A percentile compares a stretch with the other conserved stretches of the same genome.
phyloP scores from a whole-genome alignment of 2,888 invertebrate species.

The Axea sp. region DNA sequence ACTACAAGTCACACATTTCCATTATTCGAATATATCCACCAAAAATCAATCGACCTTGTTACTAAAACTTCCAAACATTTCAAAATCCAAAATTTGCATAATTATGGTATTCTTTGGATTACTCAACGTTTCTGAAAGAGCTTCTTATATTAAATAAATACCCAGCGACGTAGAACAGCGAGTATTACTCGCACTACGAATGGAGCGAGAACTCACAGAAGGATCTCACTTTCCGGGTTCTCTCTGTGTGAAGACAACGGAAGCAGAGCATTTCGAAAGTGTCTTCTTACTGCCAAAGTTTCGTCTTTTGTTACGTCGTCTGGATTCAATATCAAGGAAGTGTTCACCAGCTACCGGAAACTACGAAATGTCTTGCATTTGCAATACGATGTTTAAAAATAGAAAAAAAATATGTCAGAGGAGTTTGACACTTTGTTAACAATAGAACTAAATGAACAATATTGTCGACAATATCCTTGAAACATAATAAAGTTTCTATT shows the following conservation, averaged over 20 bases:
- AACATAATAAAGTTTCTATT: too few species aligned
- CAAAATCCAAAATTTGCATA: slow-evolving; percentile 15
- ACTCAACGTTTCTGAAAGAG: slow-evolving; percentile 14
- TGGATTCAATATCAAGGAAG: slow-evolving; percentile 49
- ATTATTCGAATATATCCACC: too few species aligned
- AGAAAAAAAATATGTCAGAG: slow-evolving; percentile 25
- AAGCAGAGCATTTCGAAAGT: slow-evolving; percentile 33
- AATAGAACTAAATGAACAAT: slow-evolving; percentile 17
- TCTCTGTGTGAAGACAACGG: slow-evolving; percentile 41
- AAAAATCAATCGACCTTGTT: slow-evolving; percentile 3
- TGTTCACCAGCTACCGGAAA: slow-evolving; percentile 39
- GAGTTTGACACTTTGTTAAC: slow-evolving; percentile 32
- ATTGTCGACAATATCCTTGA: too few species aligned
- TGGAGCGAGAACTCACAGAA: slow-evolving; percentile 32
- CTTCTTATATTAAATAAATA: slow-evolving; percentile 37
- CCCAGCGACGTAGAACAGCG: slow-evolving; percentile 7
- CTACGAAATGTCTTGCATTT: slow-evolving; percentile 34
- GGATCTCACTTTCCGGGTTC: slow-evolving; percentile 34
- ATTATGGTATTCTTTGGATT: slow-evolving; percentile 8
- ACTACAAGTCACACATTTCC: too few species aligned
- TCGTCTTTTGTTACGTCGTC: slow-evolving; percentile 49
- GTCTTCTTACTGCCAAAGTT: slow-evolving; percentile 53
- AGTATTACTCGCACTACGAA: slow-evolving; percentile 21
- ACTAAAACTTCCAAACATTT: slow-evolving; percentile 1
- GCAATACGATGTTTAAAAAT: slow-evolving; percentile 9